Evolutionary conservation across 2,797 vertebrate species (phyloP).

Genomic region (Neostethus bicornis): DNA sequence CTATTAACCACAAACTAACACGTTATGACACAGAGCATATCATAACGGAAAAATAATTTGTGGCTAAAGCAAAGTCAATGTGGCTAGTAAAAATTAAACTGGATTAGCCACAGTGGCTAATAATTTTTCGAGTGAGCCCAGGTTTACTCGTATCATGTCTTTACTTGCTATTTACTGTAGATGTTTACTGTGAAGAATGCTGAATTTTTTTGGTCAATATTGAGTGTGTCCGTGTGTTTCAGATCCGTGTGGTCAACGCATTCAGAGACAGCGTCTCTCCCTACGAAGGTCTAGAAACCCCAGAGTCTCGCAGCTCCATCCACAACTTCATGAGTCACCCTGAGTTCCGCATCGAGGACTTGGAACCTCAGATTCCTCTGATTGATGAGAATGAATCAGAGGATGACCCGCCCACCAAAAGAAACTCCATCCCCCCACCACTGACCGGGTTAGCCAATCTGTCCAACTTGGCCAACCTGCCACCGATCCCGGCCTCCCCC

Average conservation of each 20-base stretch:
- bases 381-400: slow-evolving; percentile 94
- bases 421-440: slow-evolving; percentile 77
- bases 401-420: slow-evolving; percentile 89
- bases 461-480: slow-evolving; percentile 33
- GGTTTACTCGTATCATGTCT: no score
- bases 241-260: slow-evolving; percentile 98
- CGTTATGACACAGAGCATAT: no score
- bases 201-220: no score
- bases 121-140: no score
- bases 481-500: slow-evolving; percentile 77
- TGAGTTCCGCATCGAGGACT: slow-evolving; percentile 95
- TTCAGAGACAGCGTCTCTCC: slow-evolving; percentile 94
- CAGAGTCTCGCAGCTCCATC: slow-evolving; percentile 97
- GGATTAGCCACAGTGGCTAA: no score
- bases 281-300: slow-evolving; percentile 96
- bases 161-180: no score
- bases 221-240: slow-evolving; percentile 22
- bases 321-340: slow-evolving; percentile 99
- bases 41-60: no score
- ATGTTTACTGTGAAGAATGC: no score
- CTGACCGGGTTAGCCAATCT: slow-evolving; percentile 36
- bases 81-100: no score
- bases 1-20: no score
- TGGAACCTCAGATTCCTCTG: slow-evolving; percentile 91
- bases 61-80: no score